Conservation (phyloP, 2,113 vertebrate species). For the Anseranas semipalmata region DNA sequence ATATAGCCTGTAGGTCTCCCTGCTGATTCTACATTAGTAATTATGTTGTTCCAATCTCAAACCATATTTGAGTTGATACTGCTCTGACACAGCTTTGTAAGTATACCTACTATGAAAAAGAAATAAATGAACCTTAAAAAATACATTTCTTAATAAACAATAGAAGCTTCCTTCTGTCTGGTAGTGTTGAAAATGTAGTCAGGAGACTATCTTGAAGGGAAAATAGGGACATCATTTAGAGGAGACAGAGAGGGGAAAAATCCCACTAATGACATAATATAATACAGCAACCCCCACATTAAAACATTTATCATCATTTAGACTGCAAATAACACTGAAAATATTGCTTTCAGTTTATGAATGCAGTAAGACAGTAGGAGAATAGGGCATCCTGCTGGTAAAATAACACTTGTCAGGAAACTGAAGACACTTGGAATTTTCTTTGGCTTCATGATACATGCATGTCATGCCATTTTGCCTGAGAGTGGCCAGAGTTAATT, state of each 20-base stretch:
- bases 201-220: neutral
- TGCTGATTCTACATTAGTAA: neutral
- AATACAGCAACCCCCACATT: neutral
- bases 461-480: neutral
- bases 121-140: neutral
- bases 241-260: neutral
- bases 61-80: neutral
- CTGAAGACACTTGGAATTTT: neutral
- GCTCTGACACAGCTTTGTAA: neutral
- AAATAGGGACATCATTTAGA: neutral
- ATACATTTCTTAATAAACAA: neutral
- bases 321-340: neutral
- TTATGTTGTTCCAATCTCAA: neutral
- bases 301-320: neutral
- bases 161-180: neutral
- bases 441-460: neutral
- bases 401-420: neutral
- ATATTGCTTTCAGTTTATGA: neutral
- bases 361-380: neutral
- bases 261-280: neutral
- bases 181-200: neutral
- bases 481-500: neutral
- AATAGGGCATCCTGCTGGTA: neutral
- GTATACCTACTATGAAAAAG: neutral
- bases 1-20: neutral